Base-by-base conservation (phyloP, 2,888 invertebrate genomes). In the Agonopterix heracliana region DNA sequence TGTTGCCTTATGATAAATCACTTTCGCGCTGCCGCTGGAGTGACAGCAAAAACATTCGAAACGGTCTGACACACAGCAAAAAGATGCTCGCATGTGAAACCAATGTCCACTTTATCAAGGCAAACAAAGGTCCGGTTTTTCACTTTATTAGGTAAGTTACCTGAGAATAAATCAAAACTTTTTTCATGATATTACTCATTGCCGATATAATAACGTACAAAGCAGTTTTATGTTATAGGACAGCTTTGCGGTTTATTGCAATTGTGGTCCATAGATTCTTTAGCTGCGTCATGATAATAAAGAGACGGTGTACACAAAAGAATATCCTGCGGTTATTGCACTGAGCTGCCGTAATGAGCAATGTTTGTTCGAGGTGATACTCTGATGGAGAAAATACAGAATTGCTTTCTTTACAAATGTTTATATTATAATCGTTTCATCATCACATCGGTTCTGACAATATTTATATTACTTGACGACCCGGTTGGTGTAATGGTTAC, bases 1-100 rank as follows among this genome's bases (percentile, higher is more conserved):
- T 83, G 81, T 78, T 81, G 78, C 78, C 80, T 72, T 78, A 84
- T 85, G 84, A 86, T 85, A 84, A 84, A 85, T 86, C 80, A 81
- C 81, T 84, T 83, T 81, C 68, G 66, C 74, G 71, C 77, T 66
- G 66, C 67, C 63, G 67, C 68, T 66, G 66, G 68, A 71, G 66
- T 63, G 66, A 54, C 59, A 65, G 74, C 75, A 82, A 80, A 82
- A 82, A 80, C 78, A 76, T 71, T 64, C 47, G 61, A 63, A 68
- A 65, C 62, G 70, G 66, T 74, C 71, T 73, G 68, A 69, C 70
- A 67, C 59, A 66, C 60, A 60, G 70, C 70, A 76, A 79, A 81
- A 79, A 80, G 69, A 76, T 74, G 74, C 65, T 68, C 59, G 60
- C 64, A 65, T 63, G 65, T 68, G 68, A 60, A 66, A 70, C 68